Evolutionary conservation across 2,113 vertebrate genomes (phyloP).

Genomic region (Rhodinocichla rosea): DNA sequence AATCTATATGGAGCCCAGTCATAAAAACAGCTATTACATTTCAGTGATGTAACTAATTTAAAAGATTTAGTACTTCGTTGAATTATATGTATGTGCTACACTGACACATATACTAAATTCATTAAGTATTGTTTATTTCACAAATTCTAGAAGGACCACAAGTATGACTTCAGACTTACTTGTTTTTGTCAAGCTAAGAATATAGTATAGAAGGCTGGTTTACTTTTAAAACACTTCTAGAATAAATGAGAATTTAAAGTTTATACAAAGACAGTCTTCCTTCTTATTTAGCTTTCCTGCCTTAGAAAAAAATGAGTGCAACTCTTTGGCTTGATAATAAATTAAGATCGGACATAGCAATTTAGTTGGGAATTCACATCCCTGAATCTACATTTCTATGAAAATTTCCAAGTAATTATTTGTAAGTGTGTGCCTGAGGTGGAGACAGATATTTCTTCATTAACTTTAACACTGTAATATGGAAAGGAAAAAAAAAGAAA

Average conservation of each 20-base stretch:
- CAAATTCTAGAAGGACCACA: neutral
- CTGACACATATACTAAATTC: neutral
- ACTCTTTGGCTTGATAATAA: neutral
- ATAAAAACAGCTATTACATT: neutral
- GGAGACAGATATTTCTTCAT: neutral
- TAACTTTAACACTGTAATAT: neutral
- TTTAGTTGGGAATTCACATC: neutral
- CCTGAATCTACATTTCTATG: neutral
- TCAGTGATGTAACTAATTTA: neutral
- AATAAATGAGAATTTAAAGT: neutral
- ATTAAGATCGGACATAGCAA: neutral
- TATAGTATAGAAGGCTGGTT: neutral
- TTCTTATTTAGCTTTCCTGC: neutral
- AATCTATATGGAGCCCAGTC: neutral
- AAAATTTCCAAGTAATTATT: constrained; percentile 26
- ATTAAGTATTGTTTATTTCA: neutral
- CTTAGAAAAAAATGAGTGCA: neutral
- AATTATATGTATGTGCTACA: neutral
- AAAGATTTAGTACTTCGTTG: neutral
- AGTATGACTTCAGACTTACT: neutral
- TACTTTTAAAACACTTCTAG: neutral
- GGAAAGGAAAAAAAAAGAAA: neutral
- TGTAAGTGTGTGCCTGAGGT: neutral
- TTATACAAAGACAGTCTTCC: neutral
- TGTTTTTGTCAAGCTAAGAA: neutral